Evolutionary conservation across 2,888 invertebrate genomes (phyloP), one percentile per base, ranked within the genome.

Genomic region (Mythimna pallens): DNA sequence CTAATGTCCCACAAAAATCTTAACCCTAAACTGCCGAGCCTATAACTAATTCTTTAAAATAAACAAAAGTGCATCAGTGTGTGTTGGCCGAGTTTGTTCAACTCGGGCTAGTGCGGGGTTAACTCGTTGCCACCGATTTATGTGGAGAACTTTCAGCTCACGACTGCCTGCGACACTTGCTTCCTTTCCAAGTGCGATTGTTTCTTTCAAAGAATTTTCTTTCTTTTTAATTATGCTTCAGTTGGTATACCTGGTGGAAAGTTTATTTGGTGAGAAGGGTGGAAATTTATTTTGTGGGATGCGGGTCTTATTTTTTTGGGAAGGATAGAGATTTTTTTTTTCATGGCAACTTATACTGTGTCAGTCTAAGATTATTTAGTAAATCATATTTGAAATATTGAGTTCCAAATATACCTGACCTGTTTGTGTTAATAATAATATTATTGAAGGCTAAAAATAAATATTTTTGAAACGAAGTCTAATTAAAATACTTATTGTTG

Each of bases 51-150:
- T 78, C 75, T 86, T 84, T 72, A 82, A 88, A 87, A 87, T 87
- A 77, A 82, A 86, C 82, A 84, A 84, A 87, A 87, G 87, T 88
- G 88, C 88, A 89, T 82, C 85, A 88, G 87, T 87, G 88, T 87
- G 91, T 89, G 91, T 90, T 90, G 93, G 90, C 88, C 90, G 90
- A 91, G 92, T 93, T 93, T 92, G 91, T 93, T 93, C 93, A 93
- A 93, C 92, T 91, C 90, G 25, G 62, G 82, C 87, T 87, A 89
- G 92, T 89, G 90, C 90, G 90, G 90, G 93, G 94, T 93, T 93
- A 92, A 93, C 93, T 94, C 93, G 93, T 93, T 92, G 90, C 83
- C 90, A 83, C 81, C 90, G 91, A 94, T 94, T 94, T 93, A 94
- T 93, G 92, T 89, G 83, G 87, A 87, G 86, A 93, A 93, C 91